A percentile compares a stretch with the other conserved stretches of the same genome.
Conservation (phyloP, 2,113 vertebrate species). For the Sinosuthora webbiana region DNA sequence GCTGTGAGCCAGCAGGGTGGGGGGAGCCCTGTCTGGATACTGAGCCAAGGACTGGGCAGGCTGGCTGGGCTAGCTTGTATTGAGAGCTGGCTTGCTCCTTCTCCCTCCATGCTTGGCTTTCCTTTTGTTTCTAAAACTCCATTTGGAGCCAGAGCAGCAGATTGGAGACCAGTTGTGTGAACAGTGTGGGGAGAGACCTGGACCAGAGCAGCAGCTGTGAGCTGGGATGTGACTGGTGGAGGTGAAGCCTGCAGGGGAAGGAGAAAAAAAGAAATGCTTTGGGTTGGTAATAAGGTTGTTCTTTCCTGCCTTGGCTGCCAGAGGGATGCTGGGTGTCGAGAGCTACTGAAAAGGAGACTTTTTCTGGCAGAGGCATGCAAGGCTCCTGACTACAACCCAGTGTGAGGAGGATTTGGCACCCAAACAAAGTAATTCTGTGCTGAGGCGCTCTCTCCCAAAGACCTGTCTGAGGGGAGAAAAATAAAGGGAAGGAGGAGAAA, state of each 20-base stretch:
- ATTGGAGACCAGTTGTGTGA: neutral
- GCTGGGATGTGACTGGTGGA: neutral
- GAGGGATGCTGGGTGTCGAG: neutral
- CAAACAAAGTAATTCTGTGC: constrained; percentile 16
- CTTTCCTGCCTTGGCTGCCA: neutral
- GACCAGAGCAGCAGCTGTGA: neutral
- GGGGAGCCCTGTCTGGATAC: accelerated
- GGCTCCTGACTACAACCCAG: neutral
- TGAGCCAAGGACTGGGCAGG: accelerated
- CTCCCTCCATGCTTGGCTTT: neutral
- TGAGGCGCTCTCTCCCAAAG: neutral
- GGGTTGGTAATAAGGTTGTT: neutral
- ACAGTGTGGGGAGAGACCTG: neutral
- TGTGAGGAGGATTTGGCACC: neutral
- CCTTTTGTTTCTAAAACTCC: neutral
- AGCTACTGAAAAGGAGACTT: neutral
- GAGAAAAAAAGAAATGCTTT: neutral
- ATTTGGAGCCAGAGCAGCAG: neutral
- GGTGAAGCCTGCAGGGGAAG: neutral
- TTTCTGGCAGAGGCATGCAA: neutral
- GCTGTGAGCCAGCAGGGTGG: neutral
- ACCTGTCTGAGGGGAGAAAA: neutral
- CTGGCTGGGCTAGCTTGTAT: neutral
- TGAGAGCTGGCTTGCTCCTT: neutral
- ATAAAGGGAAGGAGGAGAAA: neutral